A percentile compares a stretch with the other conserved stretches of the same genome.
These are phyloP conservation scores for Eumeta japonica DNA, from an alignment of 1,140 invertebrate species.

Conservation along the genomic window DNA sequence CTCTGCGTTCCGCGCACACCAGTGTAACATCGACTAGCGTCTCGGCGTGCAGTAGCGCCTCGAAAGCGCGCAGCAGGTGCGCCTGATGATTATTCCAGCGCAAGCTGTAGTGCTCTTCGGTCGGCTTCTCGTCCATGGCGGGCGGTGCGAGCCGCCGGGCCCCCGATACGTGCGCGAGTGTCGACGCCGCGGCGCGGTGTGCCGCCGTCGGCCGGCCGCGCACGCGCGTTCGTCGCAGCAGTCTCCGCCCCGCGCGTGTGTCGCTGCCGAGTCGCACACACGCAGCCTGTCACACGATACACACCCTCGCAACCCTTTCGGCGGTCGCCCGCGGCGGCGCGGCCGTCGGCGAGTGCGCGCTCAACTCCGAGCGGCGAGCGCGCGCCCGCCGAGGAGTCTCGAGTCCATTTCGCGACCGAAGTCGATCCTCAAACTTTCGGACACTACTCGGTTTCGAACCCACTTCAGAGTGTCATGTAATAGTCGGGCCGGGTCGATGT, in stretches of 20 bases:
- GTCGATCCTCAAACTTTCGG: neutral
- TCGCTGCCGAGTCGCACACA: neutral
- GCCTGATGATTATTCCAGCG: slow-evolving; percentile 90
- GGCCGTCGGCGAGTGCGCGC: neutral
- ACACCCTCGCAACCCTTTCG: slow-evolving; percentile 1
- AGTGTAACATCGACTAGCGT: slow-evolving; percentile 85
- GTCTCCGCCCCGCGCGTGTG: neutral
- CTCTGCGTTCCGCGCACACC: slow-evolving; percentile 78
- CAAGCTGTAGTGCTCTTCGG: slow-evolving; percentile 80
- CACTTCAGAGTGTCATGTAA: no score
- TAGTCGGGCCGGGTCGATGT: no score
- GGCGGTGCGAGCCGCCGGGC: slow-evolving; percentile 13
- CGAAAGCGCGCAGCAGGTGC: slow-evolving; percentile 82
- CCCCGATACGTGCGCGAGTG: slow-evolving; percentile 7
- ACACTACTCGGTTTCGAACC: neutral
- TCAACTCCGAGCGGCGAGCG: neutral
- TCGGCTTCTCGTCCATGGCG: slow-evolving; percentile 41
- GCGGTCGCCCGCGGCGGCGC: neutral
- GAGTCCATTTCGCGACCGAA: neutral
- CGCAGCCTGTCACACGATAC: neutral
- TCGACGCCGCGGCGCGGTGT: slow-evolving; percentile 10
- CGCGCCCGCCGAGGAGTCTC: neutral
- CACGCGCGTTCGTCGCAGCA: slow-evolving; percentile 7
- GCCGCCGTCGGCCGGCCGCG: slow-evolving; percentile 46
- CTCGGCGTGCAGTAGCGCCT: slow-evolving; percentile 79